Conservation (phyloP, 1,140 invertebrate species). For the Archivesica marissinica region DNA sequence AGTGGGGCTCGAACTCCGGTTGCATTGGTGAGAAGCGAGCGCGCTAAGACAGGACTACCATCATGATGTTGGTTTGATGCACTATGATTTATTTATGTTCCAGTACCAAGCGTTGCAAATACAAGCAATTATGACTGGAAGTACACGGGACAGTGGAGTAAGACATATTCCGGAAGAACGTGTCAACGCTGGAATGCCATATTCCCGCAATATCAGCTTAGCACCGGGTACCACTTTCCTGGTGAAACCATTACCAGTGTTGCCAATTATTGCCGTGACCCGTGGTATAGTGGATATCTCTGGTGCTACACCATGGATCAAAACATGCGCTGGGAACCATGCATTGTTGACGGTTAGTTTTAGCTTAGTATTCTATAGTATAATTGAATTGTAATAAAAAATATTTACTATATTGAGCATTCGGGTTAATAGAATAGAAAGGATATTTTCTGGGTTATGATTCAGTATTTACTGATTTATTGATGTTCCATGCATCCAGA, state of each 20-base stretch:
- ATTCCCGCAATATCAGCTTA: neutral
- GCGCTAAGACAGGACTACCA: no score
- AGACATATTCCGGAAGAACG: neutral
- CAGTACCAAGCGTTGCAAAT: neutral
- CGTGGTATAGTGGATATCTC: neutral
- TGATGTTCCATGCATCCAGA: no score
- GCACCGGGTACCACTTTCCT: neutral
- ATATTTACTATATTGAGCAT: no score
- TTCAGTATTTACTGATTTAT: no score
- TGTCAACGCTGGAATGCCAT: neutral
- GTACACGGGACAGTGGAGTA: conserved; percentile 4
- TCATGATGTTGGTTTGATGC: no score
- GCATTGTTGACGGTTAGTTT: conserved; percentile 1
- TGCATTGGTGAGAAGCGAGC: no score
- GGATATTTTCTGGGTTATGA: no score
- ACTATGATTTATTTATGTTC: no score
- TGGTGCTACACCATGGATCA: conserved; percentile 29
- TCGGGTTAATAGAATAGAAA: no score
- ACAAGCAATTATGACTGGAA: neutral
- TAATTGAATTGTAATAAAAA: no score
- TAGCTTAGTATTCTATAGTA: no score
- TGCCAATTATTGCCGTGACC: conserved; percentile 12
- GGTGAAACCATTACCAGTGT: neutral
- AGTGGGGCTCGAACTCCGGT: no score
- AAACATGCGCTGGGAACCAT: neutral